Evolutionary conservation across 1,140 invertebrate genomes (phyloP), one percentile per base, ranked within the genome.

Genomic region (Heliconius himera): DNA sequence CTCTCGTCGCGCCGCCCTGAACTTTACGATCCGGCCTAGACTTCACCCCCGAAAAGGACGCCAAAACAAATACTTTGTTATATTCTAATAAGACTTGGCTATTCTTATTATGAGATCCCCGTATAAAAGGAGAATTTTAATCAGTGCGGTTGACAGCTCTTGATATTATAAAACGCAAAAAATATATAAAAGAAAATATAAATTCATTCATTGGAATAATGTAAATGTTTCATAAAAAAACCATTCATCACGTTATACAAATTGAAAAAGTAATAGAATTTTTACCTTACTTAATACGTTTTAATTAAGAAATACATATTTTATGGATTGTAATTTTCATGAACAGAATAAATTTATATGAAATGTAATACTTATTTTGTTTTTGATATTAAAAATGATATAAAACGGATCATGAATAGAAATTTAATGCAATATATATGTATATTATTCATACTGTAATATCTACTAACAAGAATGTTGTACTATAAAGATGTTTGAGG

Each of bases 1-100:
- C 74, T 81, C 80, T 77, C 82, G 84, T 87, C 88, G 84, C 87
- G 84, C 66, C 88, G 82, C 76, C 77, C 82, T 76, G 84, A 89
- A 91, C 89, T 93, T 93, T 92, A 92, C 84, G 90, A 89, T 6
- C 80, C 80, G 77, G 80, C 79, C 84, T 87, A 76, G 74, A 66
- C 74, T 49, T 70, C 13, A 41, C 41, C 74, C 74, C 56, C 66
- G 38, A 33, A 76, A 76, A 70, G 22, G 60, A 20, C 74, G 74
- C 73, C 70, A 76, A 76, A 70, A 70, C 60, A 76, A 70, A 76
- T 75, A 76, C 60, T 76, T 76, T 70, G 60, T 76, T 76, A 70
- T 29, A 49, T 29, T 49, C 60, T 66, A 56, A 16, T 29, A 70
- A 76, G 74, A 70, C 66, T 46, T 66, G 56, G 41, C 13, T n/a